phyloP scores from a whole-genome alignment of 2,113 vertebrate species.

The Antechinus stuartii region DNA sequence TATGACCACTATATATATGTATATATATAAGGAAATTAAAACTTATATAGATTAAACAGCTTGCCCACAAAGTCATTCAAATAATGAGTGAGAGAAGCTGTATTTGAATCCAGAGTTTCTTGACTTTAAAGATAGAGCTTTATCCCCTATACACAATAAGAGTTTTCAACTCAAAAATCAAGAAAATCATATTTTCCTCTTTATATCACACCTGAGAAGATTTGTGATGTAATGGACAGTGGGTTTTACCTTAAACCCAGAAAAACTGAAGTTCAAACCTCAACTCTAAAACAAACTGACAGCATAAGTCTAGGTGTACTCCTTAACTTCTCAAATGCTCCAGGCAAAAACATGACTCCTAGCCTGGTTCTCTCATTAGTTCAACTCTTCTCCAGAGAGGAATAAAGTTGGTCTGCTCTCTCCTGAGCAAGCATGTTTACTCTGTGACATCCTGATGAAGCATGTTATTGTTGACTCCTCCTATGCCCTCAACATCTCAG shows the following conservation, averaged over 20 bases:
- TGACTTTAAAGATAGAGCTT: background rate
- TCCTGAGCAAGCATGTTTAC: background rate
- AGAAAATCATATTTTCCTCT: background rate
- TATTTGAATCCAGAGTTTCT: background rate
- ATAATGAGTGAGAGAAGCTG: background rate
- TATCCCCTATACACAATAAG: background rate
- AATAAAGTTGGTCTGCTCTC: background rate
- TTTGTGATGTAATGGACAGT: background rate
- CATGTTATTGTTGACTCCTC: background rate
- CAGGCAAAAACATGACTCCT: background rate
- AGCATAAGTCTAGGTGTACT: background rate
- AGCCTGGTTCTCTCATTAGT: background rate
- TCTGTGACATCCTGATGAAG: background rate
- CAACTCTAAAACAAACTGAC: background rate
- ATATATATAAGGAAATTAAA: background rate
- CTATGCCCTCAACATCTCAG: background rate
- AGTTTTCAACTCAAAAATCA: background rate
- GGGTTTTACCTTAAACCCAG: background rate
- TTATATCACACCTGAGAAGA: background rate
- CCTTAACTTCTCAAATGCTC: background rate
- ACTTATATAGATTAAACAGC: background rate
- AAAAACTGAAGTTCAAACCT: background rate
- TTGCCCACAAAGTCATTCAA: background rate
- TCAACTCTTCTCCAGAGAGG: background rate
- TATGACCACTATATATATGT: background rate